These are phyloP conservation scores for Speoplatyrhinus poulsoni DNA, from an alignment of 2,113 vertebrate genomes.

Conservation along the genomic window DNA sequence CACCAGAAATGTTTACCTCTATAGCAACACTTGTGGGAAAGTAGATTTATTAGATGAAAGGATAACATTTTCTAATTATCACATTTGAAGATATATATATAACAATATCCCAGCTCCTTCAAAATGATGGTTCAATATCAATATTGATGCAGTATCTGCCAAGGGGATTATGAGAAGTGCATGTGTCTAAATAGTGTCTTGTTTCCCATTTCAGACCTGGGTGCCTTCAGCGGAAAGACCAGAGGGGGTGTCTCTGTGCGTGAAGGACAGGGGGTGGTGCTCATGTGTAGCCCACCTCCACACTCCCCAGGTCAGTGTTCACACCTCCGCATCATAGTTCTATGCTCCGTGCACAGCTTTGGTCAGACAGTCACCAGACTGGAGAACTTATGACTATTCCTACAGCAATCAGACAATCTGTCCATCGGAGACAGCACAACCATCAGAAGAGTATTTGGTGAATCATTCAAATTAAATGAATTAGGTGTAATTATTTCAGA, in stretches of 20 bases:
- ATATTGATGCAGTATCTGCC: neutral
- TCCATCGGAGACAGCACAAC: conserved; percentile 11
- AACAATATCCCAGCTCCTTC: neutral
- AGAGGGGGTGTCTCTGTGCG: conserved; percentile 92
- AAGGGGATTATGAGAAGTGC: neutral
- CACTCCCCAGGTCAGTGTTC: conserved; percentile 89
- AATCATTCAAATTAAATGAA: conserved; percentile 48
- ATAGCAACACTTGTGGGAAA: too few relatives aligned
- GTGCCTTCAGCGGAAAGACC: conserved; percentile 85
- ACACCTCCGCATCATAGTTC: neutral
- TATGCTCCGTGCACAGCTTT: neutral
- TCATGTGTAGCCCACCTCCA: conserved; percentile 92
- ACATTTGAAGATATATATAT: neutral
- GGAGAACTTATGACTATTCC: neutral
- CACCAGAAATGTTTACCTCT: too few relatives aligned
- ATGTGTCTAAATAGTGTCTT: neutral
- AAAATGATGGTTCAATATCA: neutral
- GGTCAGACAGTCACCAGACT: neutral
- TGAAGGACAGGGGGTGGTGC: conserved; percentile 95
- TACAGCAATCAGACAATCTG: too few relatives aligned
- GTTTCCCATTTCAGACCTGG: conserved; percentile 80
- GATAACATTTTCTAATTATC: too few relatives aligned
- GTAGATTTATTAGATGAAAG: too few relatives aligned
- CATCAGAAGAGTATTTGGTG: conserved; percentile 37
- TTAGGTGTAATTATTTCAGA: conserved; percentile 41